phyloP scores from a whole-genome alignment of 2,113 vertebrate species.

The Trochalopteron elliotii region DNA sequence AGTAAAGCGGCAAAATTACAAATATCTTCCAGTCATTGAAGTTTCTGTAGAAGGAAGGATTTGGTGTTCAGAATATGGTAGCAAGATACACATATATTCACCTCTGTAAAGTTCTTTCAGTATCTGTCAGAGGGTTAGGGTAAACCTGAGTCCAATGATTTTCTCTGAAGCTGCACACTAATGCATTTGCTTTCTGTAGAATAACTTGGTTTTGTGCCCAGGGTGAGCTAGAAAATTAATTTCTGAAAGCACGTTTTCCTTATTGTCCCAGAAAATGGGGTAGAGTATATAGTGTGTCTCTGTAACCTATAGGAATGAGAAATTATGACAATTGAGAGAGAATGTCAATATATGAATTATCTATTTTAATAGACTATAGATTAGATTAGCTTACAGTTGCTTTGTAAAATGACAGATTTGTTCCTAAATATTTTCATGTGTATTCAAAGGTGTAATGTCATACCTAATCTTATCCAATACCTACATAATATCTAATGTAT shows the following conservation, averaged over 20 bases:
- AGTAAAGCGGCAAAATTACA: background rate
- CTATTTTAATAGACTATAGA: background rate
- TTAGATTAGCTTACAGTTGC: background rate
- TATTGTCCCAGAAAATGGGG: background rate
- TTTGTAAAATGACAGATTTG: background rate
- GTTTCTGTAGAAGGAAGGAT: background rate
- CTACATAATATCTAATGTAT: background rate
- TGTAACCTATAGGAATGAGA: background rate
- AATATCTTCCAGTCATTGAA: background rate
- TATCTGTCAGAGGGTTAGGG: background rate
- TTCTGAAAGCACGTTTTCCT: background rate
- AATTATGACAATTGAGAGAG: background rate
- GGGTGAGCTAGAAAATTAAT: background rate
- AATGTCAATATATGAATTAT: background rate
- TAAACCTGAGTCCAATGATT: background rate
- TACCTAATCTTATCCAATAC: background rate
- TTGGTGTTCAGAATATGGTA: background rate
- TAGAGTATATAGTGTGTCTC: background rate
- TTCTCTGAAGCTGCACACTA: background rate
- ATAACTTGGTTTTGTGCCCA: background rate
- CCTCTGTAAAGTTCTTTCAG: background rate
- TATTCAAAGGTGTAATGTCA: background rate
- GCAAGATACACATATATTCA: background rate
- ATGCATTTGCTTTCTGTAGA: background rate
- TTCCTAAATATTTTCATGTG: background rate